Percentiles rank a stretch among this genome's conserved stretches.
Evolutionary conservation across 2,888 invertebrate genomes (phyloP).

Genomic region (Cordylochernes scorpioides): DNA sequence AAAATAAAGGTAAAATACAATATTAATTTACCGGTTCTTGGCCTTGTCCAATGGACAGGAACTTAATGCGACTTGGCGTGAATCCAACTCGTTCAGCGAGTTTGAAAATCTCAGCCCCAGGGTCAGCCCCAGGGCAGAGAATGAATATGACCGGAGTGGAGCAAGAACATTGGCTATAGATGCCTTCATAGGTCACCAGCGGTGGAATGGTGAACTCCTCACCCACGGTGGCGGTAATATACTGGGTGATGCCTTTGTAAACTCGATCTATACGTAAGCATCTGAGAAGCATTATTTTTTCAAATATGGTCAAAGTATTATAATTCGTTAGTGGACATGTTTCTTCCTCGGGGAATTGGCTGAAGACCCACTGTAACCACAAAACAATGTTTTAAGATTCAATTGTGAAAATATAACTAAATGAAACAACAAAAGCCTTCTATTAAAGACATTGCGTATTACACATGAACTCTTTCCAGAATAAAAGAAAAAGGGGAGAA

Average conservation of each 20-base stretch:
- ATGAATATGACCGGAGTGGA: constrained; percentile 28
- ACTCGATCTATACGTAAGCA: constrained; percentile 73
- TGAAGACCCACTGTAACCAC: too few relatives aligned
- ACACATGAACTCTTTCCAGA: too few relatives aligned
- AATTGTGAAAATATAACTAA: too few relatives aligned
- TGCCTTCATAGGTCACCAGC: constrained; percentile 49
- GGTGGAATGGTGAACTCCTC: constrained; percentile 70
- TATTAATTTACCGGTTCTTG: constrained; percentile 20
- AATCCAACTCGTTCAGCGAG: constrained; percentile 24
- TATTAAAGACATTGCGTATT: too few relatives aligned
- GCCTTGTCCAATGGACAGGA: constrained; percentile 25
- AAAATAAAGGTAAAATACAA: too few relatives aligned
- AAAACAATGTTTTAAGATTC: too few relatives aligned
- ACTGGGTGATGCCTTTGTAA: constrained; percentile 55
- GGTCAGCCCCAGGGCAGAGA: constrained; percentile 25
- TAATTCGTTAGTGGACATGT: constrained; percentile 51
- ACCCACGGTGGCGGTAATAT: constrained; percentile 52
- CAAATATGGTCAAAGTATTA: constrained; percentile 31
- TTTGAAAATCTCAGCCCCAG: constrained; percentile 24
- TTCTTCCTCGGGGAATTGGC: too few relatives aligned
- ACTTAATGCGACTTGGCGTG: constrained; percentile 23
- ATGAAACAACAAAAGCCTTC: too few relatives aligned
- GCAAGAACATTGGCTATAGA: constrained; percentile 56
- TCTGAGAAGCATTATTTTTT: constrained; percentile 50
- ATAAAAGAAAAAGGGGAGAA: too few relatives aligned